Conservation (phyloP, 2,797 vertebrate species). For the Amblyopsis hoosieri region DNA sequence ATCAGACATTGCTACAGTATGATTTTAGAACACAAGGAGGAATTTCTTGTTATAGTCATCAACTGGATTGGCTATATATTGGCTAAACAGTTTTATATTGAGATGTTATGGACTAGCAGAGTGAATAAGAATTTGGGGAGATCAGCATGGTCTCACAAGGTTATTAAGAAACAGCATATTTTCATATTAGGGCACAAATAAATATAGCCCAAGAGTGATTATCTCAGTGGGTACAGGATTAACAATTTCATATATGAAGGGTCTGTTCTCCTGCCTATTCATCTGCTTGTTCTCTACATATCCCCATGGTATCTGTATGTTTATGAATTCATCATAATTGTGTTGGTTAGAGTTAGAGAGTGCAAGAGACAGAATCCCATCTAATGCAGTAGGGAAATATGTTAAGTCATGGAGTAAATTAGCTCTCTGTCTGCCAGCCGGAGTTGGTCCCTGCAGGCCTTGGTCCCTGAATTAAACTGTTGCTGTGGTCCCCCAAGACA, state of each 20-base stretch:
- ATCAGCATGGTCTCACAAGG: too few species aligned
- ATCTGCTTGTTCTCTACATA: too few species aligned
- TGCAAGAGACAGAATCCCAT: conserved; percentile 14
- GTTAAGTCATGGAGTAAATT: conserved; percentile 57
- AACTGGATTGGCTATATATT: too few species aligned
- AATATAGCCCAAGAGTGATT: not conserved
- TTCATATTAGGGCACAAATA: not conserved
- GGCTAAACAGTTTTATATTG: too few species aligned
- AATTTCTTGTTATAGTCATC: too few species aligned
- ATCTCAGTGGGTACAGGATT: not conserved
- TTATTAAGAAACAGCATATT: not conserved
- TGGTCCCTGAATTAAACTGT: conserved; percentile 42
- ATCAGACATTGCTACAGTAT: too few species aligned
- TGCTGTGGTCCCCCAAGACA: conserved; percentile 21
- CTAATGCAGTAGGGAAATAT: conserved; percentile 43
- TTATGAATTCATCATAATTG: conserved; percentile 33
- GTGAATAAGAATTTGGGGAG: too few species aligned
- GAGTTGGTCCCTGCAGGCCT: conserved; percentile 21
- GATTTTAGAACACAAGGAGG: too few species aligned
- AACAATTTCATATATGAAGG: not conserved
- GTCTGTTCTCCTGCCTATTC: too few species aligned
- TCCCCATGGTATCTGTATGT: conserved; percentile 16
- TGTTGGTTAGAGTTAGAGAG: conserved; percentile 27
- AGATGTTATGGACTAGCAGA: too few species aligned
- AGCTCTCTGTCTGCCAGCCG: conserved; percentile 31